Percentiles rank a stretch among this genome's conserved stretches.
Conservation (phyloP, 30 jellyfish, hydroid and myxozoan genomes). For the Rhopilema esculentum region DNA sequence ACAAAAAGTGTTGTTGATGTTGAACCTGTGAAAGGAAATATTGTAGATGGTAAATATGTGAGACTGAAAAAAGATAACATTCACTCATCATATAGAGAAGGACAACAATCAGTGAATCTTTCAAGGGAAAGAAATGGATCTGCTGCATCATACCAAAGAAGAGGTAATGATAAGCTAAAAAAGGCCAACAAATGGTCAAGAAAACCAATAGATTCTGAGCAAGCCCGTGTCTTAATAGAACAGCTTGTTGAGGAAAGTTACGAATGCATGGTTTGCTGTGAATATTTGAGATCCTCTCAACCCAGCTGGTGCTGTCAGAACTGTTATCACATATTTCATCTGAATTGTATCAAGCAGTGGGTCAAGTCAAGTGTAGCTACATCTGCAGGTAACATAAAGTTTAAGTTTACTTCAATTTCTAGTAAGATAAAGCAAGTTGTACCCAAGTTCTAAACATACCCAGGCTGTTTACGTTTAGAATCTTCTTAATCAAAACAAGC, state of each 20-base stretch:
- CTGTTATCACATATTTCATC: slow-evolving; percentile 93
- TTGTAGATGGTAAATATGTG: slow-evolving; percentile 30
- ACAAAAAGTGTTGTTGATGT: not conserved
- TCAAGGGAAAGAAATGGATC: not conserved
- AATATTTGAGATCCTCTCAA: slow-evolving; percentile 69
- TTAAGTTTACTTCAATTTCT: not conserved
- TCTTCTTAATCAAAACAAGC: too few species aligned
- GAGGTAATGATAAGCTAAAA: not conserved
- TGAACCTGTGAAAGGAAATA: not conserved
- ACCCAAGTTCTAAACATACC: not conserved
- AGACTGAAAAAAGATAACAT: not conserved
- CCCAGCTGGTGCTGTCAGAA: slow-evolving; percentile 91
- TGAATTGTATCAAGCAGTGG: slow-evolving; percentile 92
- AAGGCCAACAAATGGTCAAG: not conserved
- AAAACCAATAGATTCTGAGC: slow-evolving; percentile 90
- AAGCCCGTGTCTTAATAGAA: slow-evolving; percentile 83
- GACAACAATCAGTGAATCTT: not conserved
- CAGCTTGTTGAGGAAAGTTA: slow-evolving; percentile 85
- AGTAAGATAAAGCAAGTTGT: not conserved
- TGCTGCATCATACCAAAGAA: not conserved
- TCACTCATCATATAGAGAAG: not conserved
- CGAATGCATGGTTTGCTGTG: slow-evolving; percentile 99
- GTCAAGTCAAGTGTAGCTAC: slow-evolving; percentile 81
- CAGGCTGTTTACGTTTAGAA: not conserved
- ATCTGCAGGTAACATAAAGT: slow-evolving; percentile 64